Conservation (phyloP, 2,888 invertebrate species). For the Agrochola circellaris region DNA sequence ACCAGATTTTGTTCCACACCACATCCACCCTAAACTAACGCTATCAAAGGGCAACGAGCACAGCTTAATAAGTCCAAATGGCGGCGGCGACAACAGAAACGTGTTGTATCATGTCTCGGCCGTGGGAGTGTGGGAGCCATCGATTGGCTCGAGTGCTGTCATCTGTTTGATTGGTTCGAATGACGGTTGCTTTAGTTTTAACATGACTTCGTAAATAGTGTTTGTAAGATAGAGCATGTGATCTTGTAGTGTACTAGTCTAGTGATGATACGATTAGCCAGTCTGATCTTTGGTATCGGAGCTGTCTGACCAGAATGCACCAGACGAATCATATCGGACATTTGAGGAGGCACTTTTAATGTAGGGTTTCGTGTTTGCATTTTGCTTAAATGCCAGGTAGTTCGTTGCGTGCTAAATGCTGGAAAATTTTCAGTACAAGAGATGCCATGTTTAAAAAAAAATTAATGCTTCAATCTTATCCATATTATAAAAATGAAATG, state of each 20-base stretch:
- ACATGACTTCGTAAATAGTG: constrained; percentile 12
- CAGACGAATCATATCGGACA: too few species aligned
- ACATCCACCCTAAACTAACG: constrained; percentile 74
- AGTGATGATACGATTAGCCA: too few species aligned
- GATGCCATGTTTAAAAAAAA: too few species aligned
- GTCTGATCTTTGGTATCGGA: too few species aligned
- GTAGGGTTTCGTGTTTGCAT: too few species aligned
- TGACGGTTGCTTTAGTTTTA: constrained; percentile 45
- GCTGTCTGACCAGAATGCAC: too few species aligned
- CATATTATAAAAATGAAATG: too few species aligned
- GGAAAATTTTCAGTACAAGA: too few species aligned
- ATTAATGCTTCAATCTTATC: too few species aligned
- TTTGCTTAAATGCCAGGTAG: too few species aligned
- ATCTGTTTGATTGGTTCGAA: constrained; percentile 71
- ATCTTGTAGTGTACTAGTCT: not conserved
- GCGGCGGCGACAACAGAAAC: constrained; percentile 84
- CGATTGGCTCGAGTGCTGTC: constrained; percentile 84
- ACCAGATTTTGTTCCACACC: constrained; percentile 25
- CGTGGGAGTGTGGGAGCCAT: constrained; percentile 88
- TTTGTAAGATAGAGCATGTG: not conserved
- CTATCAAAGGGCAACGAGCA: constrained; percentile 76
- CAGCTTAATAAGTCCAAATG: constrained; percentile 88
- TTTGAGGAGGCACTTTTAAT: too few species aligned
- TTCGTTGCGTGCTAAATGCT: too few species aligned
- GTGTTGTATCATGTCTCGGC: constrained; percentile 69